Evolutionary conservation across 2,797 vertebrate genomes (phyloP).

Genomic region (Acrossocheilus wenchowensis): DNA sequence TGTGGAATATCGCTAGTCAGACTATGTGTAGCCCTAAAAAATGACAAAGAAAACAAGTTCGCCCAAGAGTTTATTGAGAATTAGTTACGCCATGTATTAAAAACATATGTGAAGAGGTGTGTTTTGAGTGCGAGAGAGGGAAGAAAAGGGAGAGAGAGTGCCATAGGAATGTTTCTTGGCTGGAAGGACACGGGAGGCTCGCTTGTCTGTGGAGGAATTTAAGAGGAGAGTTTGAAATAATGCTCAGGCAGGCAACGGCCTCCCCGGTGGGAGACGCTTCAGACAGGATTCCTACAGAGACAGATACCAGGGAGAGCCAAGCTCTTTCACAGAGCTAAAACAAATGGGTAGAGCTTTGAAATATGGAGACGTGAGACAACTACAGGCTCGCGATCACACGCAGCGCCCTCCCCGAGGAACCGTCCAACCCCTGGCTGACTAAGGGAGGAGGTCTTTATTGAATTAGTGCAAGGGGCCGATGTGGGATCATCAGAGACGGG

Average conservation of each 20-base stretch:
- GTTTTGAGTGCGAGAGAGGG: conserved; percentile 28
- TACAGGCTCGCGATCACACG: not conserved
- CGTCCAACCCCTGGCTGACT: conserved; percentile 36
- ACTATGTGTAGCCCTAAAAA: not conserved
- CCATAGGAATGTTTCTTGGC: conserved; percentile 52
- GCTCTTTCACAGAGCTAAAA: conserved; percentile 59
- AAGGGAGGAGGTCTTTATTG: conserved; percentile 61
- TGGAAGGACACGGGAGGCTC: conserved; percentile 53
- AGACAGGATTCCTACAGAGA: conserved; percentile 66
- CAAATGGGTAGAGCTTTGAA: conserved; percentile 53
- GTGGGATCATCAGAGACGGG: conserved; percentile 62
- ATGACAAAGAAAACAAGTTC: conserved; percentile 20
- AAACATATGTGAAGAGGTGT: conserved; percentile 50
- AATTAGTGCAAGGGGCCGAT: conserved; percentile 62
- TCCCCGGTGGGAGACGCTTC: conserved; percentile 58
- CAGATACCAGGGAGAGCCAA: conserved; percentile 69
- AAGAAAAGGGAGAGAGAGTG: conserved; percentile 36
- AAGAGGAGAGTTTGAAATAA: conserved; percentile 69
- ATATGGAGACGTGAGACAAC: conserved; percentile 51
- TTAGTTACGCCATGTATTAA: conserved; percentile 38
- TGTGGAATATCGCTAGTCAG: conserved; percentile 23
- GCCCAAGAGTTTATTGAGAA: conserved; percentile 38
- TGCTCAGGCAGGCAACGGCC: conserved; percentile 59
- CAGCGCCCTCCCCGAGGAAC: conserved; percentile 62
- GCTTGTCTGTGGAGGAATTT: conserved; percentile 72